These are phyloP conservation scores for Drosophila tsacasi DNA, from an alignment of 1,140 invertebrate genomes.

Conservation along the genomic window DNA sequence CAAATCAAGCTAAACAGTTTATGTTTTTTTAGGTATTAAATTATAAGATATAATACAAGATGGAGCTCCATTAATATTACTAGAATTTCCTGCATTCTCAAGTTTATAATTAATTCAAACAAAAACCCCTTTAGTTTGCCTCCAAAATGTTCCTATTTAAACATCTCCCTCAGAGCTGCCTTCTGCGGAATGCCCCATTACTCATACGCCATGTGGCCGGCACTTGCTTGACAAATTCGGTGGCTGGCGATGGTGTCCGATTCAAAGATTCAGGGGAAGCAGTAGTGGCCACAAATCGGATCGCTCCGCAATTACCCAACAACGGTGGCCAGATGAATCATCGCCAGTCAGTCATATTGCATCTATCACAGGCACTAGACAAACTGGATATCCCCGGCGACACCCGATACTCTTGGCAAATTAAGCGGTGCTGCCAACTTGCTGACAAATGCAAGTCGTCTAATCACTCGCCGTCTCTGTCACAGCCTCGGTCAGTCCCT, in stretches of 20 bases:
- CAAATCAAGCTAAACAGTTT: too few relatives aligned
- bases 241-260: constrained; percentile 32
- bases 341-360: constrained; percentile 30
- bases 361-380: constrained; percentile 41
- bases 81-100: neutral
- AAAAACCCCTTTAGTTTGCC: neutral
- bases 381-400: constrained; percentile 34
- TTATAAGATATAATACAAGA: neutral
- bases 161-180: constrained; percentile 7
- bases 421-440: constrained; percentile 73
- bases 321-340: constrained; percentile 42
- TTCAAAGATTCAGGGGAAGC: constrained; percentile 36
- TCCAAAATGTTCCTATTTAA: neutral
- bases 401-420: constrained; percentile 49
- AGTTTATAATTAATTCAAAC: neutral
- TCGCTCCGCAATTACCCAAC: constrained; percentile 26
- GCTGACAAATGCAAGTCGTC: constrained; percentile 63
- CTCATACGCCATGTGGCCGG: constrained; percentile 74
- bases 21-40: neutral
- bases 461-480: constrained; percentile 43
- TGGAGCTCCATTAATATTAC: neutral
- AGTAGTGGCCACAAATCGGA: constrained; percentile 30
- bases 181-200: constrained; percentile 69
- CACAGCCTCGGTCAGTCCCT: neutral
- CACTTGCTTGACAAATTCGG: constrained; percentile 21